Conservation (phyloP, 2,113 vertebrate genomes). For the Melanerpes formicivorus region DNA sequence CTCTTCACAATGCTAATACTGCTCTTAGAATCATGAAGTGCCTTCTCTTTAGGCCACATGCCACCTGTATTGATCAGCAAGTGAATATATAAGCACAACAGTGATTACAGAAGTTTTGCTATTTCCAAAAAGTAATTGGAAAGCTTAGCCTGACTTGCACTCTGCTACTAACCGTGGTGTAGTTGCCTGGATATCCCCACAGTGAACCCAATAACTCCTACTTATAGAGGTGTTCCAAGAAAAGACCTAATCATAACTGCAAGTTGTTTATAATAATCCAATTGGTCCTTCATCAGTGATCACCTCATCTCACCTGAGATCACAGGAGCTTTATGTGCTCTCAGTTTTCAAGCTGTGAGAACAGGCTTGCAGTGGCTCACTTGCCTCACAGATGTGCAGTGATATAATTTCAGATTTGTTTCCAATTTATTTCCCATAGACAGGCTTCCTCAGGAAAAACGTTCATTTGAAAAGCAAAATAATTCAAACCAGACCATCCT, state of each 20-base stretch:
- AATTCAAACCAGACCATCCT: constrained; percentile 23
- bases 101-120: not conserved
- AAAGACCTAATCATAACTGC: not conserved
- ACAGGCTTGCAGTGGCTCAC: not conserved
- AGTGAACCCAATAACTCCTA: fast-evolving
- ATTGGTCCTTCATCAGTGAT: constrained; percentile 31
- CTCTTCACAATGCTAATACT: not conserved
- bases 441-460: not conserved
- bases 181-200: not conserved
- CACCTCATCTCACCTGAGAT: constrained; percentile 45
- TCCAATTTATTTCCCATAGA: constrained; percentile 18
- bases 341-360: constrained; percentile 16
- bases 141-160: not conserved
- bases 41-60: not conserved
- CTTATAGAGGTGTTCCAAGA: not conserved
- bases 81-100: not conserved
- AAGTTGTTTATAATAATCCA: constrained; percentile 59
- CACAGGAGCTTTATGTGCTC: not conserved
- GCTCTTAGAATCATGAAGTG: not conserved
- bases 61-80: not conserved
- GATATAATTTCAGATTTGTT: constrained; percentile 18
- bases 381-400: constrained; percentile 14
- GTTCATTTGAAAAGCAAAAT: not conserved
- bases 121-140: not conserved
- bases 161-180: fast-evolving